phyloP scores from a whole-genome alignment of 2,888 invertebrate genomes.

The Himalopsyche kuldschensis region DNA sequence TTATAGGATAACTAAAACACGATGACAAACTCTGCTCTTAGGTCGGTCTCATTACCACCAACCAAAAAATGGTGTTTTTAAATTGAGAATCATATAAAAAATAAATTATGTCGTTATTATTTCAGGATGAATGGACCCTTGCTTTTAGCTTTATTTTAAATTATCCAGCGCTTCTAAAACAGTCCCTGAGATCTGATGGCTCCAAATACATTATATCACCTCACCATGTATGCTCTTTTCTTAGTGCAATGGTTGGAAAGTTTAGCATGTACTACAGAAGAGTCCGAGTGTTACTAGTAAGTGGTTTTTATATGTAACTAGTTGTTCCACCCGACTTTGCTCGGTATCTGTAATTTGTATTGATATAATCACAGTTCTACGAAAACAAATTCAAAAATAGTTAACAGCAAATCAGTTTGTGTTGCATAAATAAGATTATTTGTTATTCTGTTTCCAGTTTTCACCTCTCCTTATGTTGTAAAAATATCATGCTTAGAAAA shows the following conservation, averaged over 20 bases:
- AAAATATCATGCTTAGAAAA: background rate
- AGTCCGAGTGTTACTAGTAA: constrained; percentile 70
- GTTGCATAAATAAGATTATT: no score
- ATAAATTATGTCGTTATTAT: constrained; percentile 38
- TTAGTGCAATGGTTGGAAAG: constrained; percentile 63
- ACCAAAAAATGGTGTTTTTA: background rate
- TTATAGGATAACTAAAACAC: background rate
- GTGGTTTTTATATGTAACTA: constrained; percentile 41
- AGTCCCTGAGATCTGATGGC: constrained; percentile 54
- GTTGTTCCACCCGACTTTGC: no score
- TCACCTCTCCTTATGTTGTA: no score
- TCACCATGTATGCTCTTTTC: constrained; percentile 66
- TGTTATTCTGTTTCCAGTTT: no score
- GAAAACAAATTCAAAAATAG: no score
- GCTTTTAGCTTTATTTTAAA: constrained; percentile 68
- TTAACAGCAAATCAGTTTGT: no score
- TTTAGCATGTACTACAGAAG: constrained; percentile 77
- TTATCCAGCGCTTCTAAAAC: constrained; percentile 64
- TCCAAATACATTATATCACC: constrained; percentile 60
- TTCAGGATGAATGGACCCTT: constrained; percentile 78
- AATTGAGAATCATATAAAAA: background rate
- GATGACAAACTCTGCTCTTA: background rate
- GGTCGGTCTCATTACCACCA: background rate
- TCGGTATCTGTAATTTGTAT: no score
- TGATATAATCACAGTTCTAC: no score